Evolutionary conservation across 1,140 invertebrate genomes (phyloP), one percentile per base, ranked within the genome.

Genomic region (Probaryconus sp.): DNA sequence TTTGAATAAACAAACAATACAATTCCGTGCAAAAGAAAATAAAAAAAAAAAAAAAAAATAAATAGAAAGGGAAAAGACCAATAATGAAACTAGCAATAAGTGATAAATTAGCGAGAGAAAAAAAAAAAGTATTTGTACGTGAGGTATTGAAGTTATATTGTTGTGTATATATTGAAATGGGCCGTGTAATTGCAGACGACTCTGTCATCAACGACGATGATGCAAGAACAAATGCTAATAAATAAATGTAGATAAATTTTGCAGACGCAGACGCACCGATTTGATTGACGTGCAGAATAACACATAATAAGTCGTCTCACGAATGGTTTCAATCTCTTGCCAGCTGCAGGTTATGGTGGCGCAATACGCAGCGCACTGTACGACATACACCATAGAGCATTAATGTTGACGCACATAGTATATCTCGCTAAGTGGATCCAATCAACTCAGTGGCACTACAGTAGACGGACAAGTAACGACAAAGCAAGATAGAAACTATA

Each of bases 341-440:
- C 76, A 78, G 68, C 72, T 69, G 76, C 76, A 75, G 68, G 63
- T 78, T 78, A 78, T 78, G 71, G 76, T 75, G 76, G 71, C 63
- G 71, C 63, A 78, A 78, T 71, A 26, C 26, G 64, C 70, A 64
- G 64, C 67, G 47, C 60, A 76, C 79, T 83, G 38, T 71, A 79
- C 68, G 80, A 77, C 76, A 83, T 86, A 83, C 80, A 83, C 83
- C 82, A 85, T 85, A 83, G 79, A 86, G 77, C 81, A 81, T 84
- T 83, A 85, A 85, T 84, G 85, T 81, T 76, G 77, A 76, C 26
- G 64, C 58, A 84, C 83, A 75, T 73, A 80, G 81, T 82, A 79
- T 82, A 86, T 81, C 78, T 79, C 73, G 79, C 82, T 85, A 85
- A 86, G 83, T 86, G 84, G 83, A 85, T 84, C 83, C 84, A 86